Base-by-base conservation (phyloP, 2,113 vertebrate species). In the Jaculus jaculus region DNA sequence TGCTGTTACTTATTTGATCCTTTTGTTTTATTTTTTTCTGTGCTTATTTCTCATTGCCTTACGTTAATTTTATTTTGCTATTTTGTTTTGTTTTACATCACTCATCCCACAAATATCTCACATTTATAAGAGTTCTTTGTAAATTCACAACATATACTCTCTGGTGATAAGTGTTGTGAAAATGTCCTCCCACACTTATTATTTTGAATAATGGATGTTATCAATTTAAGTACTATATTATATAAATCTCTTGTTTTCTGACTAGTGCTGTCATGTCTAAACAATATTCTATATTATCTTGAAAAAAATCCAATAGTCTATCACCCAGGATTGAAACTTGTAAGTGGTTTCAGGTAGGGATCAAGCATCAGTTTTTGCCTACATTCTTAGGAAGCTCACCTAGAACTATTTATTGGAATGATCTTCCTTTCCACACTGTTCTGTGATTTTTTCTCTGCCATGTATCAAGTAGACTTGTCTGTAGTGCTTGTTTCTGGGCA, bases 161-260 rank as follows among this genome's bases (percentile, higher is more conserved):
- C 82, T 58, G 37, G 78, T 86, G 15, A 89, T 39, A 80, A 91
- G 21, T 47, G 0, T 82, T 72, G 47, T 73, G 16, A 80, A 84
- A 74, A 84, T 72, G 10, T 79, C 66, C 26, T 84, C 15, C 18
- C 18, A 47, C 20, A 47, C 81, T 20, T 86, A 20, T 93, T 89
- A 17, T 89, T 74, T 83, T 60, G 11, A 79, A 58, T 51, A 94
- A 84, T 39, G 18, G 3, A 28, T 89, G 28, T 34, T 91, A 39
- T 73, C 63, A 60, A 58, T 74, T 92, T 92, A 96, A 68, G 58
- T 80, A 86, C 23, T 89, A 26, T 79, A n/a, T 3, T 69, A 12
- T 20, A 73, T 80, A 23, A 58, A 63, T 87, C 18, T 93, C 93
- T 87, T 89, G 8, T 72, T 84, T 65, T 89, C 39, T 15, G 2